A percentile compares a stretch with the other conserved stretches of the same genome.
These are phyloP conservation scores for Drosophila leontia DNA, from an alignment of 1,140 invertebrate genomes.

Conservation along the genomic window DNA sequence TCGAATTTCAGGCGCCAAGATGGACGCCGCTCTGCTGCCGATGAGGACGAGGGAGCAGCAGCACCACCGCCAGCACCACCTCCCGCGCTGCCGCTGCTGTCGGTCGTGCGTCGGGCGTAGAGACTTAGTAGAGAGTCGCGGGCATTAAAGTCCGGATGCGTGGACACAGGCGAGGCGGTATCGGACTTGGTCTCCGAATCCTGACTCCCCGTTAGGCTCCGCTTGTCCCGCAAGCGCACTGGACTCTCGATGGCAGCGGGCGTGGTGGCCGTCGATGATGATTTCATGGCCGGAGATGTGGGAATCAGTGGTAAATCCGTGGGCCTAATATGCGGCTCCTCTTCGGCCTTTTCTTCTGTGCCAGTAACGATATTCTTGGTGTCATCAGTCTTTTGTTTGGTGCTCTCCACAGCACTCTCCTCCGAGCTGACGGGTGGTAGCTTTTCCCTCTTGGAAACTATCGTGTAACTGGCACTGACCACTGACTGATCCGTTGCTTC, in stretches of 20 bases:
- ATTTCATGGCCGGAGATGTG: slow-evolving; percentile 22
- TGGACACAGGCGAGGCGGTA: slow-evolving; percentile 58
- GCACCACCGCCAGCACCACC: slow-evolving; percentile 26
- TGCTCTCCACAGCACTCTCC: slow-evolving; percentile 8
- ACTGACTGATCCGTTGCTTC: slow-evolving; percentile 39
- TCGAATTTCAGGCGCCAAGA: slow-evolving; percentile 96
- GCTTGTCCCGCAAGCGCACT: slow-evolving; percentile 81
- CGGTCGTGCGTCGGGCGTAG: slow-evolving; percentile 61
- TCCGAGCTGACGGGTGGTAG: slow-evolving; percentile 16
- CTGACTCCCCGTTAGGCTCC: slow-evolving; percentile 44
- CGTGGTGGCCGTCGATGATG: slow-evolving; percentile 44
- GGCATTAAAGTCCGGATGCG: slow-evolving; percentile 70
- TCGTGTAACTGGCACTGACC: slow-evolving; percentile 80
- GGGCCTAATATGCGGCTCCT: slow-evolving; percentile 41
- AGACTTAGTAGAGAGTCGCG: slow-evolving; percentile 67
- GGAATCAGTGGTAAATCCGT: slow-evolving; percentile 57
- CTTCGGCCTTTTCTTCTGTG: slow-evolving; percentile 10
- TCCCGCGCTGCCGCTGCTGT: slow-evolving; percentile 13
- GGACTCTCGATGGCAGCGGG: slow-evolving; percentile 71
- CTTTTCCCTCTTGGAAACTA: slow-evolving; percentile 64
- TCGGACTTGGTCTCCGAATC: slow-evolving; percentile 70
- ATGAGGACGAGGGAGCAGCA: slow-evolving; percentile 34
- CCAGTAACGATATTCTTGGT: slow-evolving; percentile 29
- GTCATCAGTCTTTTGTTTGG: slow-evolving; percentile 70
- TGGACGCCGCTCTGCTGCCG: slow-evolving; percentile 90